Evolutionary conservation across 1,140 invertebrate species (phyloP), one percentile per base, ranked within the genome.

Genomic region (Aricia agestis): DNA sequence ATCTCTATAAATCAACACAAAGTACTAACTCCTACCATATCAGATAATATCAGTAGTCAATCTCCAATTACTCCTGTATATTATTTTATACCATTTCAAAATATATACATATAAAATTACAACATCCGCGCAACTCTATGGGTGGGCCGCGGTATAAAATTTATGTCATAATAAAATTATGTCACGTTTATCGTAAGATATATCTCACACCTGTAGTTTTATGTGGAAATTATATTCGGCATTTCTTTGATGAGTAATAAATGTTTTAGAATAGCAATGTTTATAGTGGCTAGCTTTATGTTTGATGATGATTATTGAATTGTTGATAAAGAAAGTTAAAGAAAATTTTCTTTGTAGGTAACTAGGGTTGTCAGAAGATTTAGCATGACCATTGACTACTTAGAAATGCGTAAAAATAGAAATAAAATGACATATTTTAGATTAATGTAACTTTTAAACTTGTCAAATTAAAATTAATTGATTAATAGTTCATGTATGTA

Each of bases 121-220:
- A 52, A 52, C 45, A 15, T 52, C 45, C 45, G 45, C 10, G 59
- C 18, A 19, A 19, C 59, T 63, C 59, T 63, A 10, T 63, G 59
- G 59, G 59, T 63, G 59, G 45, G 45, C 45, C 45, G 59, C 59
- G 18, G 59, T 7, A 63, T 63, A 63, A 63, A 63, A 63, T 63
- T 63, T 63, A 63, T 63, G 59, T 63, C 59, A 63, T 19, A 63
- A 63, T 63, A 63, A 59, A 59, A 17, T 59, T 59, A 19, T 18
- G 18, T 18, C 17, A 17, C 59, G 59, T 9, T 63, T 19, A 63
- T 63, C 59, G 4, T 63, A 13, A 17, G n/a, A 59, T 11, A 19
- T 63, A 63, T 63, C 19, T 63, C 19, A 9, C 18, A 63, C 59
- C 19, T 63, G 59, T 63, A 52, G 59, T 63, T 17, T 17, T 18